Conservation (phyloP, 2,888 invertebrate genomes). For the Lasioglossum lativentre region DNA sequence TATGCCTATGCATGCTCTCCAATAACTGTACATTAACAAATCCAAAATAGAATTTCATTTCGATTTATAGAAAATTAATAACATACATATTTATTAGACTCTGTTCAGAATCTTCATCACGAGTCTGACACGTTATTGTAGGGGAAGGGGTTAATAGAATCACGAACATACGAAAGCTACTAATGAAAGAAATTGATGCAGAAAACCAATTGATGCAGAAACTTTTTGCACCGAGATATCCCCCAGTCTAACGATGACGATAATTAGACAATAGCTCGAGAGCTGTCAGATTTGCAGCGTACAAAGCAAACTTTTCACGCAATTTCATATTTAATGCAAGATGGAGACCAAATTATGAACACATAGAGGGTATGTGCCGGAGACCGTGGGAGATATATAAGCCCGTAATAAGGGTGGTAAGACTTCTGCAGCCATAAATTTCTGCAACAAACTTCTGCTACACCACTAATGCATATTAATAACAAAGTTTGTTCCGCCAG, state of each 20-base stretch:
- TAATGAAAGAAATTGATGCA: too few species aligned
- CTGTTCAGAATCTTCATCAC: too few species aligned
- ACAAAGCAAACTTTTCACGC: slow-evolving; percentile 4
- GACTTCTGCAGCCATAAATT: slow-evolving; percentile 19
- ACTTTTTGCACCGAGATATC: not conserved
- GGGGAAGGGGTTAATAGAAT: too few species aligned
- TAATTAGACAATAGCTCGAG: not conserved
- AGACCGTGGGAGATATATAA: slow-evolving; percentile 2
- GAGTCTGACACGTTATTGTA: too few species aligned
- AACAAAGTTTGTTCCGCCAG: slow-evolving; percentile 4
- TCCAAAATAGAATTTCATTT: too few species aligned
- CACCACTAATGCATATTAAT: slow-evolving; percentile 14
- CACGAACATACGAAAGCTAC: too few species aligned
- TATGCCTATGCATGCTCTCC: too few species aligned
- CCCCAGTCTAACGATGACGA: not conserved
- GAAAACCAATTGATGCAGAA: not conserved
- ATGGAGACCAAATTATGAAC: not conserved
- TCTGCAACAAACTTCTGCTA: slow-evolving; percentile 20
- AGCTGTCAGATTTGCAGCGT: not conserved
- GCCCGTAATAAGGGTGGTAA: slow-evolving; percentile 19
- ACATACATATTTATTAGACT: too few species aligned
- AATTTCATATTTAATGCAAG: slow-evolving; percentile 13
- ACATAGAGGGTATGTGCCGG: not conserved
- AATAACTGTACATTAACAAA: too few species aligned
- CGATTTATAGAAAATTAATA: too few species aligned